These are phyloP conservation scores for Drosophila mulleri DNA, from an alignment of 2,888 invertebrate genomes.

Conservation along the genomic window DNA sequence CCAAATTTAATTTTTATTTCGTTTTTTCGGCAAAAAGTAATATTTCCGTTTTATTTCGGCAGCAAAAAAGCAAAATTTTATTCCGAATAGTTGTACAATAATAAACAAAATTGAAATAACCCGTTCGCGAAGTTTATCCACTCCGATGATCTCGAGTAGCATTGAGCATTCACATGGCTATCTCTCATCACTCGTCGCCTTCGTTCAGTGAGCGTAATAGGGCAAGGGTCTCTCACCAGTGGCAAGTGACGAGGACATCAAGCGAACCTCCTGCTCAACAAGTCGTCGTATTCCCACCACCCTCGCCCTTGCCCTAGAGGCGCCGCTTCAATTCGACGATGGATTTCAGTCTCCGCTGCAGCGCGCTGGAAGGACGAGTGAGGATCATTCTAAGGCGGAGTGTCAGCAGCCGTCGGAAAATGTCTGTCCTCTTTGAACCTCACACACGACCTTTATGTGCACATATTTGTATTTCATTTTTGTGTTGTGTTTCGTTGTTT, in stretches of 20 bases:
- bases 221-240: not conserved
- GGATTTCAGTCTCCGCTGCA: too few species aligned
- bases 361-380: not conserved
- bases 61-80: too few species aligned
- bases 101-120: too few species aligned
- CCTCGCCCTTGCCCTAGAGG: not conserved
- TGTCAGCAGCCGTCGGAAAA: not conserved
- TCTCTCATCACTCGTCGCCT: not conserved
- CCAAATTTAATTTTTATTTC: not conserved
- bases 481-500: too few species aligned
- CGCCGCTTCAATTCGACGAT: not conserved
- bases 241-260: too few species aligned
- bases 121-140: not conserved
- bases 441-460: not conserved
- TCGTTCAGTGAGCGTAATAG: too few species aligned
- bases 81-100: too few species aligned
- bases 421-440: not conserved
- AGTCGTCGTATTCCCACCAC: not conserved
- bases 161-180: not conserved
- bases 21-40: not conserved
- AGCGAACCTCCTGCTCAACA: conserved; percentile 1
- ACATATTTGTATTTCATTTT: too few species aligned
- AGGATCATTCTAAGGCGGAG: not conserved
- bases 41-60: not conserved
- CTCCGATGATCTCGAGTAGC: not conserved